Base-by-base conservation (phyloP, 2,113 vertebrate species). In the Stigmatopora argus region DNA sequence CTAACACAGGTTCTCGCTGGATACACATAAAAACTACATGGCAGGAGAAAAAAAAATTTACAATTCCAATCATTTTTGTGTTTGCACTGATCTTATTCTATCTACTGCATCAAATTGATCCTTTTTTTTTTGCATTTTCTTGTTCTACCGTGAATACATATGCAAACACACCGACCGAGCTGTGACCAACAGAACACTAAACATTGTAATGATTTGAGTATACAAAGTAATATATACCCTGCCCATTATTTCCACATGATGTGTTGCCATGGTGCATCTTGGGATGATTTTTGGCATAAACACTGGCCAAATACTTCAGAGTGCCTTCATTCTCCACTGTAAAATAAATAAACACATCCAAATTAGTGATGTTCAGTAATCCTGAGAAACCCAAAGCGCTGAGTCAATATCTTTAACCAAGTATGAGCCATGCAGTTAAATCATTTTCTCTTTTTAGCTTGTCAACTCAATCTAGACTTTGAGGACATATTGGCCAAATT, bases 211-310 rank as follows among this genome's bases (percentile, higher is more conserved):
- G 26, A 31, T 31, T 31, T 31, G 7, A 41, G 4, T 41, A 41
- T 10, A 9, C 8, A 62, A 18, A 7, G 56, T 31, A 45, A 41
- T 1, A 81, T 89, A n/a, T 88, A 97, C 96, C 90, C 82, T 94
- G 94, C 57, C 92, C 93, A 76, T 92, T 94, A 83, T 93, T 94
- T 58, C 91, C 91, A 85, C 97, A 99, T 74, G 88, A 87, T 13
- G 94, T 90, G 73, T 93, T 91, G 23, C 96, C 96, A 65, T 94
- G 87, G 74, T 96, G 93, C 93, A 99, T 98, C 41, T 87, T 86
- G 0, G 95, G 94, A 76, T 99, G 96, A 81, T 97, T 96, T 76
- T 89, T 93, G 70, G 96, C 94, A 84, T 99, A 99, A 5, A 95
- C 88, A 47, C 90, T 92, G 31, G 96, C 97, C 89, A 99, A 82